Evolutionary conservation across 1,140 invertebrate species (phyloP), one percentile per base, ranked within the genome.

Genomic region (Globodera rostochiensis): DNA sequence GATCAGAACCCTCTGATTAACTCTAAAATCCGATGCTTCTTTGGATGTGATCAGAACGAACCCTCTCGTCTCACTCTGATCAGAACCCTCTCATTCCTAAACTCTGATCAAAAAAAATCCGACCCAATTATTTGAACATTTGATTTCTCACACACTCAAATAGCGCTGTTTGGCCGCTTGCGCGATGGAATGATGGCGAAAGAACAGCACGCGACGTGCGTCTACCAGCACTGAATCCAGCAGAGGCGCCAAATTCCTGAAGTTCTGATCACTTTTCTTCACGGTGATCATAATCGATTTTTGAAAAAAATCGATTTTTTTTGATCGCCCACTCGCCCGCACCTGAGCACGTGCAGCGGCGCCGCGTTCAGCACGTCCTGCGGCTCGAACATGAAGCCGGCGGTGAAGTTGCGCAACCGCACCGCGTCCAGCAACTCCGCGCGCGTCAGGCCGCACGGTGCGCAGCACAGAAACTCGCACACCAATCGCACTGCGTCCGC

Each of bases 391-490:
- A 73, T 74, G 79, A 87, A 81, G 70, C 85, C 85, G 60, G 79
- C 77, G 19, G 79, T 69, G 64, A 60, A 77, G 60, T 87, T 87
- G 50, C 73, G 67, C 73, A 87, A 47, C 67, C 85, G 84, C 66
- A 84, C 80, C 36, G 69, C 81, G 73, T 86, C 85, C 21, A 77
- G 47, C 46, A 87, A 19, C 77, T 86, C 85, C 15, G 79, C 36
- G 6, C 73, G 50, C n/a, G 82, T 86, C 21, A 86, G 64, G 6
- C 85, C 85, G 69, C 67, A 82, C 7, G 85, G 85, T 25, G 79
- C 78, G 70, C 84, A 77, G 70, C 83, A 84, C 45, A 86, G 57
- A 36, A 86, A 73, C 77, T 86, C 82, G 71, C 85, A 86, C 45
- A 86, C 74, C 50, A 84, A 81, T 13, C 86, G 60, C 21, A 87